Conservation (phyloP, 2,113 vertebrate species). For the Fregetta grallaria region DNA sequence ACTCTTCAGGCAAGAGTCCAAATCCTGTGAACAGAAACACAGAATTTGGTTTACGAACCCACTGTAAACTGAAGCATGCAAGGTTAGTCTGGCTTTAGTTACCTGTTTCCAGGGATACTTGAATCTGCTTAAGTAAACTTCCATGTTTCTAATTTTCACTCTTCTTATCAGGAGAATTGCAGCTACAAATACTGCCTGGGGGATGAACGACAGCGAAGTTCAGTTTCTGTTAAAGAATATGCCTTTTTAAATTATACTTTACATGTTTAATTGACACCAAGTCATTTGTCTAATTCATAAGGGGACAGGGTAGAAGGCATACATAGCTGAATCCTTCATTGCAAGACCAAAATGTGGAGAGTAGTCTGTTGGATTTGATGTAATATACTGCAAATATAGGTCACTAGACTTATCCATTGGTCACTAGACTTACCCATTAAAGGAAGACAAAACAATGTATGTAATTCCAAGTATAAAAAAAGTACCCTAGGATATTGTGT, state of each 20-base stretch:
- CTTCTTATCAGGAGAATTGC: background rate
- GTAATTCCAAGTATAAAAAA: background rate
- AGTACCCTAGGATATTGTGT: background rate
- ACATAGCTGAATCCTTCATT: background rate
- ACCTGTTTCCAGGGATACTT: conserved; percentile 35
- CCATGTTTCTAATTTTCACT: background rate
- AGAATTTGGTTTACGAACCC: background rate
- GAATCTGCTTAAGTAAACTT: background rate
- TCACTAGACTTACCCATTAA: background rate
- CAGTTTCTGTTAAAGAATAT: background rate
- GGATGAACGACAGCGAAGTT: background rate
- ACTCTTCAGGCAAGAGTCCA: background rate
- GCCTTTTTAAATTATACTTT: background rate
- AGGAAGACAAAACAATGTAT: background rate
- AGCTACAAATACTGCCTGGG: background rate
- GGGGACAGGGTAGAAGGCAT: background rate
- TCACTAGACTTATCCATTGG: background rate
- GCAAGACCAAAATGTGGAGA: background rate
- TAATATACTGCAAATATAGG: background rate
- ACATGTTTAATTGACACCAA: background rate
- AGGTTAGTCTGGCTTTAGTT: background rate
- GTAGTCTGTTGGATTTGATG: background rate
- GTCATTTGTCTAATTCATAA: background rate
- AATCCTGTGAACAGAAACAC: background rate
- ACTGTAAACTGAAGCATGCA: background rate